Evolutionary conservation across 2,113 vertebrate genomes (phyloP).

Genomic region (Psammodynastes pulverulentus): DNA sequence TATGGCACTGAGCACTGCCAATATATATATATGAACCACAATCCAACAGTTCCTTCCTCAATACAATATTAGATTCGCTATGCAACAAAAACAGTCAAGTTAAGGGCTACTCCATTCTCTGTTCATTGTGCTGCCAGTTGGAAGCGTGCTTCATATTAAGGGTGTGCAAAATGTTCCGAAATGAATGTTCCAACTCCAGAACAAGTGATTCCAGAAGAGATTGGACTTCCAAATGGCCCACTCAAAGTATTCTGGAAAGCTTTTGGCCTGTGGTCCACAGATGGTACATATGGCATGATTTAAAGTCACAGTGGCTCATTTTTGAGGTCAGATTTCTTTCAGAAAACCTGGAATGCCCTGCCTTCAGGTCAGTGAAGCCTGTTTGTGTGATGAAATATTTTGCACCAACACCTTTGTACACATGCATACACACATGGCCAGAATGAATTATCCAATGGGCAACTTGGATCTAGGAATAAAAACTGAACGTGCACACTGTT

Average conservation of each 20-base stretch:
- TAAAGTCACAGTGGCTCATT: not conserved
- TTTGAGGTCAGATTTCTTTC: not conserved
- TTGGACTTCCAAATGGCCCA: not conserved
- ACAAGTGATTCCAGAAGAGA: not conserved
- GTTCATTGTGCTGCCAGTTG: not conserved
- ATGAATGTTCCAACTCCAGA: not conserved
- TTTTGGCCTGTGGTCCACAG: not conserved
- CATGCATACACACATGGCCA: not conserved
- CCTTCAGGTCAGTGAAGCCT: not conserved
- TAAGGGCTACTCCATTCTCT: not conserved
- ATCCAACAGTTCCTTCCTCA: rapidly evolving
- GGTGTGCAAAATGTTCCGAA: not conserved
- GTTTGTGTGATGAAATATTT: not conserved
- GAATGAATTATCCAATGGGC: not conserved
- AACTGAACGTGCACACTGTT: not conserved
- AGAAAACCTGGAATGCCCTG: not conserved
- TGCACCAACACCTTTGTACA: not conserved
- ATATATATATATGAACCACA: not conserved
- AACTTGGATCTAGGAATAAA: not conserved
- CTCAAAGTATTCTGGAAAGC: not conserved
- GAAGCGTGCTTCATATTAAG: not conserved
- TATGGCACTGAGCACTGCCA: rapidly evolving
- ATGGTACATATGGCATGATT: not conserved
- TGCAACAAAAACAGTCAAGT: not conserved
- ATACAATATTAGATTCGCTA: not conserved